Base-by-base conservation (phyloP, 1,140 invertebrate species). In the Drosophila pseudoobscura region DNA sequence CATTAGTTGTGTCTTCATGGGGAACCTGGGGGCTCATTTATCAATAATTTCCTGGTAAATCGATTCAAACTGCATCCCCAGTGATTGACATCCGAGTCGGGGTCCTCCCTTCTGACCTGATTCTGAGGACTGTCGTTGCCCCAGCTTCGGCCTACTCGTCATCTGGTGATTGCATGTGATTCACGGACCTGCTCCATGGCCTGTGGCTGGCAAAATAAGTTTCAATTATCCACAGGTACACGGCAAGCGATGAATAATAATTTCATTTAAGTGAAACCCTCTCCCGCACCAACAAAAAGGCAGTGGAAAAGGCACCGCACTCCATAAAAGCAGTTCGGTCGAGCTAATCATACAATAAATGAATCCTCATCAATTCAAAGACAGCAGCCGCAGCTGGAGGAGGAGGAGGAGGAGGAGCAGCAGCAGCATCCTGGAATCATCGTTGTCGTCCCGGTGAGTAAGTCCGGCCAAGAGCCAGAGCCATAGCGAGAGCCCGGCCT, bases 281-380 rank as follows among this genome's bases (percentile, higher is more conserved):
- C 41, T 24, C 24, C 51, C 47, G 59, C 43, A 43, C 35, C 35
- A 39, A 39, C 11, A 39, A 47, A 43, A 45, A 44, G 57, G 63
- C 45, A 29, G 45, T 29, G 35, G 31, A 24, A 13, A 8, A 8
- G 39, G 35, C 35, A 39, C 35, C 35, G 55, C 52, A 59, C 61
- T 44, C 78, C 83, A 82, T 87, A 82, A 88, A 82, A 74, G 73
- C 58, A 75, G 64, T 50, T 57, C 57, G 59, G 46, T 57, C 60
- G 68, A 87, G 88, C 82, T 87, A 87, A 87, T 87, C 82, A 87
- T 63, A 85, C 82, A 87, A 88, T 88, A 87, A 87, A 87, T 87
- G 83, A 82, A 75, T 80, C 74, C 78, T 88, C 82, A 87, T 87
- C 82, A 87, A 87, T 87, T 87, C 82, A 72, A 64, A 62, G 82